Conservation (phyloP, 2,797 vertebrate species). For the Coregonus sp. region DNA sequence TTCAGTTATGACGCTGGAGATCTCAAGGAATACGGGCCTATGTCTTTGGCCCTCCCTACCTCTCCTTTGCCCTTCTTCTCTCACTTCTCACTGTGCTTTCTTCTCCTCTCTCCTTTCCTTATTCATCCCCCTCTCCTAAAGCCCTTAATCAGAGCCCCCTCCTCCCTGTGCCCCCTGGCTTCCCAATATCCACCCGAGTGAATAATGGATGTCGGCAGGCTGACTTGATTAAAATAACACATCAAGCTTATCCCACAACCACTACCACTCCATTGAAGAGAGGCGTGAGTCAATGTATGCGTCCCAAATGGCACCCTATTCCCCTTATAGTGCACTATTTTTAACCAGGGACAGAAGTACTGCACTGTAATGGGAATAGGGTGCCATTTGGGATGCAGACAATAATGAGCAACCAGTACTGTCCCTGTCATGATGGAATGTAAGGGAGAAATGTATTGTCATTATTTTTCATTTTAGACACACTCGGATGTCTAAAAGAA, state of each 20-base stretch:
- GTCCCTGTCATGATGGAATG: not conserved
- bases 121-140: constrained; percentile 25
- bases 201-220: constrained; percentile 74
- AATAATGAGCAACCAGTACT: not conserved
- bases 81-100: not conserved
- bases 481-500: too few species aligned
- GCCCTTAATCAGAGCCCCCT: constrained; percentile 52
- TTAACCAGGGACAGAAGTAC: not conserved
- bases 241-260: constrained; percentile 39
- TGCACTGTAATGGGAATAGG: too few species aligned
- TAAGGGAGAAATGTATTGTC: too few species aligned
- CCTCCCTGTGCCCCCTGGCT: constrained; percentile 32
- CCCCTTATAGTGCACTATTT: not conserved
- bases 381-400: not conserved
- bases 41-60: not conserved
- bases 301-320: not conserved
- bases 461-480: too few species aligned
- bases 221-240: constrained; percentile 74
- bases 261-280: constrained; percentile 50
- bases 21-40: constrained; percentile 24
- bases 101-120: constrained; percentile 24
- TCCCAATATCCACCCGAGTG: constrained; percentile 63
- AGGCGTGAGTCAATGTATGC: constrained; percentile 35
- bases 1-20: not conserved
- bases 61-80: not conserved